Evolutionary conservation across 2,113 vertebrate genomes (phyloP).

Genomic region (Orthonyx spaldingii): DNA sequence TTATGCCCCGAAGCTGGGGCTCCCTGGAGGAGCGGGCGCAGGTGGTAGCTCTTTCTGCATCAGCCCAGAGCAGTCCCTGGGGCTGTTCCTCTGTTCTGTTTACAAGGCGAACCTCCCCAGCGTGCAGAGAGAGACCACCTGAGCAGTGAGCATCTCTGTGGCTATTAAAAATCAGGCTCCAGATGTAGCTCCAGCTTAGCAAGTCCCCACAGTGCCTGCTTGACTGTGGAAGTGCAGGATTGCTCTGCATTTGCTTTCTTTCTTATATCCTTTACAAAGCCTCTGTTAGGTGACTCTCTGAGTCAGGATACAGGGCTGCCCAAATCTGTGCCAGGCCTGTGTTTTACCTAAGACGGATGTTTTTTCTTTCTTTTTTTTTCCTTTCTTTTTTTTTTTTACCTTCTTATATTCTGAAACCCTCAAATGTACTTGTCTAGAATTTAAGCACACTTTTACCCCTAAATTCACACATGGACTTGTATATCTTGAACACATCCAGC

Average conservation of each 20-base stretch:
- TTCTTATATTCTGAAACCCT: background rate
- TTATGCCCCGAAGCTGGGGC: background rate
- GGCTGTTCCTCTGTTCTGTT: background rate
- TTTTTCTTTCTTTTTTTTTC: background rate
- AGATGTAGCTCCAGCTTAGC: background rate
- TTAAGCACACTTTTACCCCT: background rate
- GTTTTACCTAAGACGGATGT: background rate
- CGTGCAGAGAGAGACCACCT: background rate
- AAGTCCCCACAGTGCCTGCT: background rate
- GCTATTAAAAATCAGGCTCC: conserved; percentile 4
- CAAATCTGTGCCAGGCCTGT: background rate
- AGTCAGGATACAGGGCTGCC: background rate
- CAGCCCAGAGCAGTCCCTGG: background rate
- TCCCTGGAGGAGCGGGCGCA: background rate
- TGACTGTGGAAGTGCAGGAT: background rate
- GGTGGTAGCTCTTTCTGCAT: background rate
- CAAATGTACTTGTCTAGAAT: background rate
- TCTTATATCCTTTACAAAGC: background rate
- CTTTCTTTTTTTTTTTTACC: background rate
- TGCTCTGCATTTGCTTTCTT: background rate
- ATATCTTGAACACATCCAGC: background rate
- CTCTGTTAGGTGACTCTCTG: background rate
- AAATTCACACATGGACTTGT: background rate
- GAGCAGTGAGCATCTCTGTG: background rate
- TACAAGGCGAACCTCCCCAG: background rate